phyloP scores from a whole-genome alignment of 1,140 invertebrate genomes.

The Drosophila truncata region DNA sequence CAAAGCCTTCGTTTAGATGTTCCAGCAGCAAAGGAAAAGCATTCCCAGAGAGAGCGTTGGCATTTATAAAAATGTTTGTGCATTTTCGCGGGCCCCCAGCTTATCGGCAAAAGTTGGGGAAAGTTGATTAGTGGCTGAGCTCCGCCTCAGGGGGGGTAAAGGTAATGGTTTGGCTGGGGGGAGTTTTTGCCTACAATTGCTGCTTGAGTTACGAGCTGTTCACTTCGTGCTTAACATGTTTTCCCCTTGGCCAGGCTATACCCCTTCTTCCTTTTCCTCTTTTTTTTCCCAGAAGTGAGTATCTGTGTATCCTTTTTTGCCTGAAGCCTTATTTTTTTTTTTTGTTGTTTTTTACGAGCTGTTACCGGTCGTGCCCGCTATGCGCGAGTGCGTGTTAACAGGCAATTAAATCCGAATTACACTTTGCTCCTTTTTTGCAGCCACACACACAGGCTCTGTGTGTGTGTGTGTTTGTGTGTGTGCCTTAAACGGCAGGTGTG shows the following conservation, averaged over 20 bases:
- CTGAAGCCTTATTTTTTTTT: slow-evolving; percentile 65
- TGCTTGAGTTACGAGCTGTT: slow-evolving; percentile 79
- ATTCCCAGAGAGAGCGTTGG: neutral
- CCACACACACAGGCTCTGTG: slow-evolving; percentile 8
- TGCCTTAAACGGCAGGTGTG: slow-evolving; percentile 69
- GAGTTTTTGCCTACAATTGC: slow-evolving; percentile 36
- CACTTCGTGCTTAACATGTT: slow-evolving; percentile 68
- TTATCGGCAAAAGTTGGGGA: slow-evolving; percentile 42
- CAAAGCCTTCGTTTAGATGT: slow-evolving; percentile 28
- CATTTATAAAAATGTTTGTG: slow-evolving; percentile 21
- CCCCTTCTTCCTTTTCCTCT: no score
- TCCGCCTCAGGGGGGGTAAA: neutral
- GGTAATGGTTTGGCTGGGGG: neutral
- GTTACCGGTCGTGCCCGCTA: slow-evolving; percentile 68
- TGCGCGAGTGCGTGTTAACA: slow-evolving; percentile 82
- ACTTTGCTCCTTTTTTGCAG: slow-evolving; percentile 73
- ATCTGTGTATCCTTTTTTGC: slow-evolving; percentile 33
- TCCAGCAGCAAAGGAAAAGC: neutral
- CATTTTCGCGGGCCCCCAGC: slow-evolving; percentile 22
- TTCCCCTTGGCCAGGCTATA: slow-evolving; percentile 4
- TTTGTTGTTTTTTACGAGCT: slow-evolving; percentile 74
- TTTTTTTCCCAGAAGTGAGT: neutral
- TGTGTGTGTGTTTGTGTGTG: neutral
- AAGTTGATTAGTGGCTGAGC: slow-evolving; percentile 39
- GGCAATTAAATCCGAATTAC: slow-evolving; percentile 83